Evolutionary conservation across 2,797 vertebrate genomes (phyloP).

Genomic region (Hyperoplus immaculatus): DNA sequence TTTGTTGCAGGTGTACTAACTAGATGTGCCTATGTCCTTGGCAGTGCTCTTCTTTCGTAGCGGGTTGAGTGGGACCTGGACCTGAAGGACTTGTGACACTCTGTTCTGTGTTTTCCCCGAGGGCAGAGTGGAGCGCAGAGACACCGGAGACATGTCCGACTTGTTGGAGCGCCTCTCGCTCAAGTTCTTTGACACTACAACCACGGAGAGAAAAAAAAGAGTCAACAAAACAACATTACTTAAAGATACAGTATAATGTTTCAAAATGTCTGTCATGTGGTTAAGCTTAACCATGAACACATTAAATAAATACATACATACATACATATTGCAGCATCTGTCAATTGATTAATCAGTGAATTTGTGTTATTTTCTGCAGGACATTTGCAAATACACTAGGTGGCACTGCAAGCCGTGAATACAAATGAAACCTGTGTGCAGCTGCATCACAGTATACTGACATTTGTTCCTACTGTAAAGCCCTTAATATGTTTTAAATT

Average conservation of each 20-base stretch:
- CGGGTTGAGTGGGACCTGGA: conserved; percentile 93
- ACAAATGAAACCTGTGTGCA: background rate
- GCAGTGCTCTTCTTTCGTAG: conserved; percentile 91
- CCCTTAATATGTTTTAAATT: background rate
- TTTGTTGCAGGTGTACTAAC: conserved; percentile 81
- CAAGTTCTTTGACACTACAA: conserved; percentile 94
- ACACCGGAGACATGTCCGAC: conserved; percentile 94
- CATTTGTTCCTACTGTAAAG: background rate
- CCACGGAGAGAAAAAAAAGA: background rate
- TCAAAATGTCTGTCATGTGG: too few species aligned
- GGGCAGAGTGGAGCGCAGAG: conserved; percentile 88
- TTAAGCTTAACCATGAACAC: too few species aligned
- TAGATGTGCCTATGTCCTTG: conserved; percentile 86
- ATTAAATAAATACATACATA: too few species aligned
- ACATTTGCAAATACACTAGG: conserved; percentile 53
- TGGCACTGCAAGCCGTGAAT: conserved; percentile 53
- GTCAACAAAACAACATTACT: background rate
- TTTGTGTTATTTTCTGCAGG: conserved; percentile 9
- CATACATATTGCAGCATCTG: background rate
- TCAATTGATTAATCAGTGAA: background rate
- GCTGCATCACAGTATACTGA: background rate
- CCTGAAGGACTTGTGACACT: conserved; percentile 95
- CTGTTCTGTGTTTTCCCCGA: conserved; percentile 89
- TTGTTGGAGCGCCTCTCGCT: conserved; percentile 91
- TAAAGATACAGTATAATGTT: background rate